Base-by-base conservation (phyloP, 2,888 invertebrate species). In the Rambutsinella grinnellia region DNA sequence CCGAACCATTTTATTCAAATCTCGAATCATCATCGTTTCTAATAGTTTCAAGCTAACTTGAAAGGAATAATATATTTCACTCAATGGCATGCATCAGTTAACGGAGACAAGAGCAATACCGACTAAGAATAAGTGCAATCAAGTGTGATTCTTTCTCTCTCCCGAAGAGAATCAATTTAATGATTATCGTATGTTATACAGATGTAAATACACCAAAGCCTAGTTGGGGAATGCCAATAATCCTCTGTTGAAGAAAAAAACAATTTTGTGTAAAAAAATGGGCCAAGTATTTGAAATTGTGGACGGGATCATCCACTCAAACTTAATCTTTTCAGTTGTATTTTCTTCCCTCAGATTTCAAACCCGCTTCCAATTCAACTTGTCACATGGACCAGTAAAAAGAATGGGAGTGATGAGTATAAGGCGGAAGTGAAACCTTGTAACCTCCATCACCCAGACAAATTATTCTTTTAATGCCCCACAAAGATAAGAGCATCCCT, bases 1-100 rank as follows among this genome's bases (percentile, higher is more conserved):
- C 23, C 47, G 46, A 57, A 62, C 28, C 68, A 75, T 76, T 75
- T 69, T 76, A 76, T 76, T 76, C 76, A 76, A 76, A 76, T 76
- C n/a, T n/a, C n/a, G n/a, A n/a, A n/a, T n/a, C n/a, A n/a, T n/a
- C n/a, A n/a, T n/a, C n/a, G n/a, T n/a, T n/a, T n/a, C n/a, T n/a
- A n/a, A n/a, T n/a, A n/a, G n/a, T n/a, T n/a, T n/a, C n/a, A n/a
- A n/a, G n/a, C n/a, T n/a, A n/a, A n/a, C n/a, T n/a, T n/a, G n/a
- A n/a, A n/a, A n/a, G n/a, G n/a, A 17, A 15, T 17, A 46, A 46
- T 46, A n/a, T 46, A n/a, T 46, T 46, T 2, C 44, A 10, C 8
- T n/a, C 3, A 46, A 6, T 6, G 17, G 46, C 17, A 46, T 46
- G 44, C 44, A 44, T 44, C 13, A 13, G 44, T n/a, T n/a, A n/a